Conservation (phyloP, 2,113 vertebrate species). For the human region DNA sequence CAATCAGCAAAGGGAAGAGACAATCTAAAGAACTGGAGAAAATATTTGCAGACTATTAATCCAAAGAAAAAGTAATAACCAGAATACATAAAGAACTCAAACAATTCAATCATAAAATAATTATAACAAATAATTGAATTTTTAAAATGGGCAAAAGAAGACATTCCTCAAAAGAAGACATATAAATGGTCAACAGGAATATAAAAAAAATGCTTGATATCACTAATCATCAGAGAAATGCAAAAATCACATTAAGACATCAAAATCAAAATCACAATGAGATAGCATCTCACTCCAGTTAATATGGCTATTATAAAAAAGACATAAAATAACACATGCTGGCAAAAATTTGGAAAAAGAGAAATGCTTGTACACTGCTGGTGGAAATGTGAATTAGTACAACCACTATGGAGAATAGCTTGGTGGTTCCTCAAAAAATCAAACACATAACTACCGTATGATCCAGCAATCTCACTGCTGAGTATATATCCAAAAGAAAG, state of each 20-base stretch:
- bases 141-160: background rate
- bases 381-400: background rate
- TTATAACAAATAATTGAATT: background rate
- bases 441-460: background rate
- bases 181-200: background rate
- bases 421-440: background rate
- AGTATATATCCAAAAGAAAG: background rate
- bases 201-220: background rate
- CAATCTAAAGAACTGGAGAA: background rate
- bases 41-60: background rate
- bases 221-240: background rate
- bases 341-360: background rate
- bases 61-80: background rate
- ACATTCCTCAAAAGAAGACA: background rate
- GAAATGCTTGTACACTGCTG: background rate
- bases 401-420: background rate
- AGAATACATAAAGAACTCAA: background rate
- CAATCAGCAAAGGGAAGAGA: background rate
- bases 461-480: background rate
- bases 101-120: background rate
- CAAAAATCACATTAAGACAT: background rate
- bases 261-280: background rate
- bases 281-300: background rate
- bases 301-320: background rate
- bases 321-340: background rate